phyloP scores from a whole-genome alignment of 2,113 vertebrate species.

The Pachyramphus minor region DNA sequence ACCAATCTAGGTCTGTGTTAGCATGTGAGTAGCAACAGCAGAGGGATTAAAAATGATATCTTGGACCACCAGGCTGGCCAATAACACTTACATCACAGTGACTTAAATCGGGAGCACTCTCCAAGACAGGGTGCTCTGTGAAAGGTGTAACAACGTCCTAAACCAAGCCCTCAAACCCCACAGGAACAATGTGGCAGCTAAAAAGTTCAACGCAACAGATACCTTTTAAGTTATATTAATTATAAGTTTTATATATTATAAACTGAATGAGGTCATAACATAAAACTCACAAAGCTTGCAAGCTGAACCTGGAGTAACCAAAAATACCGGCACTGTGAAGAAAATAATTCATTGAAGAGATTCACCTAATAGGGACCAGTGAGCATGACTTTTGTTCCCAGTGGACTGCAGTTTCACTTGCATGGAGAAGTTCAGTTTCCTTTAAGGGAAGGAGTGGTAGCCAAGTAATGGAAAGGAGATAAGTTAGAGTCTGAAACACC shows the following conservation, averaged over 20 bases:
- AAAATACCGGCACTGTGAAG: background rate
- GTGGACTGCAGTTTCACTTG: background rate
- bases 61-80: background rate
- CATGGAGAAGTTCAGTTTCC: background rate
- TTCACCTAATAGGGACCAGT: background rate
- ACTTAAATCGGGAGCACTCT: background rate
- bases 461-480: background rate
- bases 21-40: background rate
- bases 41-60: background rate
- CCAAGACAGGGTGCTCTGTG: background rate
- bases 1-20: background rate
- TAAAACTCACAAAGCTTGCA: background rate
- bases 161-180: background rate
- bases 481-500: background rate
- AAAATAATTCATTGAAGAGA: background rate
- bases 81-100: fast-evolving
- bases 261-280: fast-evolving
- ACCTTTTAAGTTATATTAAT: background rate
- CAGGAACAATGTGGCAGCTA: background rate
- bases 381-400: background rate
- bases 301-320: background rate
- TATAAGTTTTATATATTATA: no score
- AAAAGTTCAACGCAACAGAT: background rate
- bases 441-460: background rate
- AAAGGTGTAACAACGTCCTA: background rate